Conservation (phyloP, 2,888 invertebrate species). For the Tetragonula carbonaria region DNA sequence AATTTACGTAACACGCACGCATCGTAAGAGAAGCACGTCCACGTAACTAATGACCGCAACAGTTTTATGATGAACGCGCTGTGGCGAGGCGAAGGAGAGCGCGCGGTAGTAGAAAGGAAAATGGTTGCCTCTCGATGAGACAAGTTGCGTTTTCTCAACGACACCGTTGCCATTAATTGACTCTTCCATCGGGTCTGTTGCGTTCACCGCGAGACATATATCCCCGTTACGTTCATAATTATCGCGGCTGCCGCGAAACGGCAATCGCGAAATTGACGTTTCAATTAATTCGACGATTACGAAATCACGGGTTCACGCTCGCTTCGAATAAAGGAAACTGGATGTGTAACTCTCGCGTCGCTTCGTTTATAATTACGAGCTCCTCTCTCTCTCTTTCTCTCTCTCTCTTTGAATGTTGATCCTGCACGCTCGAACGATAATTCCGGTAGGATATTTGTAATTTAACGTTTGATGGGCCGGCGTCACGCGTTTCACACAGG, state of each 20-base stretch:
- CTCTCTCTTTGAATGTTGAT: neutral
- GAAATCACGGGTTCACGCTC: constrained; percentile 11
- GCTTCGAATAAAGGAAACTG: neutral
- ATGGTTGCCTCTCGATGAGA: constrained; percentile 22
- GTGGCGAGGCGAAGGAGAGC: neutral
- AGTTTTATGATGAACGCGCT: constrained; percentile 18
- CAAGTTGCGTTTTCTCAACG: constrained; percentile 39
- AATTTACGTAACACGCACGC: constrained; percentile 38
- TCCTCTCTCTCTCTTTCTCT: neutral
- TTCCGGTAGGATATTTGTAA: constrained; percentile 38
- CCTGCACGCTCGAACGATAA: neutral
- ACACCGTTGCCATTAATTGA: constrained; percentile 42
- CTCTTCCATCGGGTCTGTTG: constrained; percentile 29
- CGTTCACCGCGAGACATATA: constrained; percentile 7
- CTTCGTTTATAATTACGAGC: constrained; percentile 30
- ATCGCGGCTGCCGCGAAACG: constrained; percentile 4
- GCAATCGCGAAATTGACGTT: constrained; percentile 40
- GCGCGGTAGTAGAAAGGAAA: constrained; percentile 20
- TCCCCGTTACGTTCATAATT: constrained; percentile 20
- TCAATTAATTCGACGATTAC: constrained; percentile 44
- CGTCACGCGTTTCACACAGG: constrained; percentile 3
- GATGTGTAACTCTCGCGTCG: constrained; percentile 13
- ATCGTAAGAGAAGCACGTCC: constrained; percentile 8
- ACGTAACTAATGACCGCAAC: constrained; percentile 17
- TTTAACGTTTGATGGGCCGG: constrained; percentile 11